Conservation (phyloP, 2,888 invertebrate species). For the Odontocolon sp. region DNA sequence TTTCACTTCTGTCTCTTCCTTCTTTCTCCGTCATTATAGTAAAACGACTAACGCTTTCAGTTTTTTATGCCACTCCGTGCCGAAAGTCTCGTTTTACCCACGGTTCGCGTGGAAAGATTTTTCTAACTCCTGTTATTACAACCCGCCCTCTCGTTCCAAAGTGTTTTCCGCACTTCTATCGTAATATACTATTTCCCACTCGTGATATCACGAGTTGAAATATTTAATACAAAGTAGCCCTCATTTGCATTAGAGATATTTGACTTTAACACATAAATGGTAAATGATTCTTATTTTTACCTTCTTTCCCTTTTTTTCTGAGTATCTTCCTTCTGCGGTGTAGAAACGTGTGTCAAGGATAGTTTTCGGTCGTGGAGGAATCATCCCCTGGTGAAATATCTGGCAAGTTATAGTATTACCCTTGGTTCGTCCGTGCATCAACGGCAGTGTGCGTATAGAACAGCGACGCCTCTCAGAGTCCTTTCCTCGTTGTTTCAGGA, state of each 20-base stretch:
- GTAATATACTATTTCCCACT: no score
- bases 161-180: no score
- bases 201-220: no score
- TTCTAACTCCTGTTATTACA: no score
- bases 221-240: no score
- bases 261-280: no score
- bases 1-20: conserved; percentile 8
- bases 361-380: conserved; percentile 15
- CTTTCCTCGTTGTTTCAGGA: conserved; percentile 70
- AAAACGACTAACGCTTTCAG: conserved; percentile 14
- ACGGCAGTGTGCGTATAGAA: neutral
- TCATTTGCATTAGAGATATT: no score
- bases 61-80: no score
- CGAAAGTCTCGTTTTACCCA: no score
- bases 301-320: no score
- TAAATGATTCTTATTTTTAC: no score
- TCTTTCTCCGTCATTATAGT: conserved; percentile 28
- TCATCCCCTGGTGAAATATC: conserved; percentile 21
- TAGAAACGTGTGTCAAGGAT: neutral
- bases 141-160: neutral
- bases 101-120: no score
- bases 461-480: conserved; percentile 42
- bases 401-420: conserved; percentile 13
- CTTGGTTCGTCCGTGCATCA: neutral
- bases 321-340: neutral